A percentile compares a stretch with the other conserved stretches of the same genome.
phyloP scores from a whole-genome alignment of 2,888 invertebrate genomes.

The Griposia aprilina region DNA sequence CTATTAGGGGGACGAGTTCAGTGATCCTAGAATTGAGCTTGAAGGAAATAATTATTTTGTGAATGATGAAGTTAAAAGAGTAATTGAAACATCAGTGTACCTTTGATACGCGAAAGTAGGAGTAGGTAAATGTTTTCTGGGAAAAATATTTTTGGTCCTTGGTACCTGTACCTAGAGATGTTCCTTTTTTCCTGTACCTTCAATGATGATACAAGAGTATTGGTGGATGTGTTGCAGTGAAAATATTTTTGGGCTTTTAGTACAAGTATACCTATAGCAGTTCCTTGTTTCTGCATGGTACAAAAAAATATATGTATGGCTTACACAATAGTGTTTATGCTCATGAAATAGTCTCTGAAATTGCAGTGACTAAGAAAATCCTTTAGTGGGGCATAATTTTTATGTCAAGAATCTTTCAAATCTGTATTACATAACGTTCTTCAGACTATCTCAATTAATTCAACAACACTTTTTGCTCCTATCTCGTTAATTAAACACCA shows the following conservation, averaged over 20 bases:
- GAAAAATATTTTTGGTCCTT: not conserved
- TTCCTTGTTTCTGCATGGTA: not conserved
- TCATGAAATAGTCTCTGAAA: not conserved
- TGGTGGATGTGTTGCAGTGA: not conserved
- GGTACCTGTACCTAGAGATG: not conserved
- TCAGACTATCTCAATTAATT: conserved; percentile 24
- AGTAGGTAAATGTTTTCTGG: not conserved
- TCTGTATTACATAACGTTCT: not conserved
- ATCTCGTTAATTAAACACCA: conserved; percentile 48
- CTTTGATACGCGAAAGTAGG: not conserved
- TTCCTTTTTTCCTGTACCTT: not conserved
- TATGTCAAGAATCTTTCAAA: conserved; percentile 15
- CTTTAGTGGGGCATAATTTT: not conserved
- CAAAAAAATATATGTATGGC: not conserved
- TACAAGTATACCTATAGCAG: not conserved
- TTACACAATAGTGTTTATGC: not conserved
- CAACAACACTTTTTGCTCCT: conserved; percentile 10
- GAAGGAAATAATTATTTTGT: conserved; percentile 44
- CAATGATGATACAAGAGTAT: not conserved
- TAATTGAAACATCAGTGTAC: not conserved
- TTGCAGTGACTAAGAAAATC: too few relatives aligned
- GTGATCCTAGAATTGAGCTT: conserved; percentile 9
- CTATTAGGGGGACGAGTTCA: conserved; percentile 15
- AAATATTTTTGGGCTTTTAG: not conserved
- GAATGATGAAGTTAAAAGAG: not conserved